Percentiles rank a stretch among this genome's conserved stretches.
phyloP scores from a whole-genome alignment of 2,113 vertebrate genomes.

The Climacteris rufus region DNA sequence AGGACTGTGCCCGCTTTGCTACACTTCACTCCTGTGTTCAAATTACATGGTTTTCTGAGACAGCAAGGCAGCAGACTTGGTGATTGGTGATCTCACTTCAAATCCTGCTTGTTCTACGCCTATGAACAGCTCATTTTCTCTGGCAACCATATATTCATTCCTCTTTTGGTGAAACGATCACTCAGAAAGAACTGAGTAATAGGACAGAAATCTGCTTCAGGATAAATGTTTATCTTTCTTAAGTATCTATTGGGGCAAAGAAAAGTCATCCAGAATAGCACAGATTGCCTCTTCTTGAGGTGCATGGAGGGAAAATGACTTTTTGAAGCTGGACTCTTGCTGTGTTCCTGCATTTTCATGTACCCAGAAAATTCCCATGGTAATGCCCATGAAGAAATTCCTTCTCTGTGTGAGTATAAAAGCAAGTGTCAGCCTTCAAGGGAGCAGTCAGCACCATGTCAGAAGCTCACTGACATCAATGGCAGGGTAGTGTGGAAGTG shows the following conservation, averaged over 20 bases:
- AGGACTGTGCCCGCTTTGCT: not conserved
- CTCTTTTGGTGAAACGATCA: not conserved
- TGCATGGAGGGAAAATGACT: not conserved
- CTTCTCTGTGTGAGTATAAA: not conserved
- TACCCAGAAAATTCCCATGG: not conserved
- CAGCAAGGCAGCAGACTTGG: not conserved
- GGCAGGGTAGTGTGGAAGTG: not conserved
- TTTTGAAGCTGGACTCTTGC: not conserved
- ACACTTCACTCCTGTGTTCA: not conserved
- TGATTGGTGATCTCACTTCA: fast-evolving
- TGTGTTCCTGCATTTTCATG: not conserved
- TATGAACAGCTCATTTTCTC: not conserved
- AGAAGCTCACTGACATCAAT: not conserved
- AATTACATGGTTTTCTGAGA: not conserved
- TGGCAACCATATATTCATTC: not conserved
- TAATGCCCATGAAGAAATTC: not conserved
- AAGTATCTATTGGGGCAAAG: not conserved
- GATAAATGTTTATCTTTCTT: not conserved
- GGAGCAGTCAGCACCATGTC: not conserved
- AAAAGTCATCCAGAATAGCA: not conserved
- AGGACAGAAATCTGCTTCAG: not conserved
- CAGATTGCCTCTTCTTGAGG: not conserved
- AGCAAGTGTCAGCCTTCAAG: not conserved
- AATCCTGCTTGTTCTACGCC: not conserved
- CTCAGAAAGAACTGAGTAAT: not conserved